A percentile compares a stretch with the other conserved stretches of the same genome.
Conservation (phyloP, 2,113 vertebrate species). For the Sylvia atricapilla region DNA sequence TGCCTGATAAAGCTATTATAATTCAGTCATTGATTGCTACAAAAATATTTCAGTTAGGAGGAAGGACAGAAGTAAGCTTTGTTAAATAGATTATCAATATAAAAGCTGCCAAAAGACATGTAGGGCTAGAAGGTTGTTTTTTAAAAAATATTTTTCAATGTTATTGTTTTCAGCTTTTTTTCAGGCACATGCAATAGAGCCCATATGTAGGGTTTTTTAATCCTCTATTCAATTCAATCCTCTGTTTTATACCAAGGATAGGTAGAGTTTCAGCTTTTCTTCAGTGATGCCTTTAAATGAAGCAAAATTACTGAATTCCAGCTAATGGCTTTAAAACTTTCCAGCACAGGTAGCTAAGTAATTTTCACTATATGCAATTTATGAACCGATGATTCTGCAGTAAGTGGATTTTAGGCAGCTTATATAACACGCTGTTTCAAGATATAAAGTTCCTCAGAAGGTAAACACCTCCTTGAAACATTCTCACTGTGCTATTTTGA, state of each 20-base stretch:
- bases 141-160: neutral
- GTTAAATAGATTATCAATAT: neutral
- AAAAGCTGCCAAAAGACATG: neutral
- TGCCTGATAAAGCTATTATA: neutral
- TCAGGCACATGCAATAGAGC: neutral
- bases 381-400: neutral
- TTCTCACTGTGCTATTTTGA: neutral
- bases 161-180: neutral
- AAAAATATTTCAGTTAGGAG: neutral
- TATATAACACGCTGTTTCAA: neutral
- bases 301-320: neutral
- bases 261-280: neutral
- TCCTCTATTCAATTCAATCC: neutral
- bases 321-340: neutral
- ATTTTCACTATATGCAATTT: slow-evolving; percentile 1
- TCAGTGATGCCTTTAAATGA: neutral
- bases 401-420: neutral
- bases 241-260: neutral
- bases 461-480: neutral
- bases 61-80: neutral
- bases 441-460: neutral
- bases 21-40: neutral
- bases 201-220: neutral
- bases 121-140: neutral
- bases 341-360: neutral